Percentiles rank a stretch among this genome's conserved stretches.
phyloP scores from a whole-genome alignment of 2,113 vertebrate genomes.

The Danionella cerebrum region DNA sequence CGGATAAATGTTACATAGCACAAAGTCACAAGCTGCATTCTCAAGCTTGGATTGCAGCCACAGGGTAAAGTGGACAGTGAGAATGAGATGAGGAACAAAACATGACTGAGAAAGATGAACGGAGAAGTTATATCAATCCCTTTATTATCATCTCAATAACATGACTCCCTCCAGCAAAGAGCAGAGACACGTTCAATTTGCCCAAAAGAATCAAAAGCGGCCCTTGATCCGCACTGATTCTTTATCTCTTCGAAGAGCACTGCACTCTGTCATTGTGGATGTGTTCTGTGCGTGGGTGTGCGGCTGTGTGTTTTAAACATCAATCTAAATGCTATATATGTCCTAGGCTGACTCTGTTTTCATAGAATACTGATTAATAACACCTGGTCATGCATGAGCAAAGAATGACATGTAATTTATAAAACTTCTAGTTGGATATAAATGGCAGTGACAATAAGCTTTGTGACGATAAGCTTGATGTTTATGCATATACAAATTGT shows the following conservation, averaged over 20 bases:
- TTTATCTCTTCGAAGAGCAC: conserved; percentile 45
- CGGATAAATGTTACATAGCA: background rate
- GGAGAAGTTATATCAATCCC: conserved; percentile 5
- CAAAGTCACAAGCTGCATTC: background rate
- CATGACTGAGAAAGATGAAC: background rate
- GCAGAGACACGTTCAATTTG: conserved; percentile 28
- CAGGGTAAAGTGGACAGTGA: background rate
- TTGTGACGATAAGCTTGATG: too few species aligned
- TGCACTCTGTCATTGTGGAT: conserved; percentile 10
- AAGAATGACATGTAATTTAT: too few species aligned
- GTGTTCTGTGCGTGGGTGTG: conserved; percentile 10
- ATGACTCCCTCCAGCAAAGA: conserved; percentile 19
- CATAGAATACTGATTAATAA: too few species aligned
- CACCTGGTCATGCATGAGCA: too few species aligned
- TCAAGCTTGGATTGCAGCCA: background rate
- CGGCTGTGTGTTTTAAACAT: background rate
- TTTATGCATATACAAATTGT: too few species aligned
- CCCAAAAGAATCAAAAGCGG: conserved; percentile 37
- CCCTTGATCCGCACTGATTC: conserved; percentile 26
- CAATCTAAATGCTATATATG: too few species aligned
- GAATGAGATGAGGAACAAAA: background rate
- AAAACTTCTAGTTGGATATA: too few species aligned
- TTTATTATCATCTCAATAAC: conserved; percentile 28
- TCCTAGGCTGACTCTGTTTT: too few species aligned
- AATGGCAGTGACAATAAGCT: too few species aligned